A percentile compares a stretch with the other conserved stretches of the same genome.
phyloP scores from a whole-genome alignment of 2,113 vertebrate species.

The Kobus ellipsiprymnus region DNA sequence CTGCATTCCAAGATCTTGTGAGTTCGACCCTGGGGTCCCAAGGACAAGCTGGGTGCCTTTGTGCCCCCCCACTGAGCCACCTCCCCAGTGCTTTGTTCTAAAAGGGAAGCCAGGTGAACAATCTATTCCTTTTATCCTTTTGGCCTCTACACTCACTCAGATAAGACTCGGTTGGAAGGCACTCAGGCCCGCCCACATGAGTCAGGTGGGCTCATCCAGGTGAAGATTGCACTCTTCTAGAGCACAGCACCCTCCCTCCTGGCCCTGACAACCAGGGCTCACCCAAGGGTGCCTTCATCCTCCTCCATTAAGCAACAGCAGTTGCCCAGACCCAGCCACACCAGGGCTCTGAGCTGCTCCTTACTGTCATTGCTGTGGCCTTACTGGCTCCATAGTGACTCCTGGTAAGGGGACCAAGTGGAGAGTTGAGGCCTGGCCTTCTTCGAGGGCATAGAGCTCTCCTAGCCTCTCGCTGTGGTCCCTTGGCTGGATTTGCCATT shows the following conservation, averaged over 20 bases:
- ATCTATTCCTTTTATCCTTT: background rate
- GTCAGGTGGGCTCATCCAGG: background rate
- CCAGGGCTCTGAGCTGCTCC: background rate
- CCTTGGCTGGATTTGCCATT: background rate
- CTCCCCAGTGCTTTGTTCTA: background rate
- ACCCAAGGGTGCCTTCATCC: background rate
- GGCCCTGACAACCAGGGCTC: background rate
- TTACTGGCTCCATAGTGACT: background rate
- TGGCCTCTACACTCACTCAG: background rate
- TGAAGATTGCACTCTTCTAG: background rate
- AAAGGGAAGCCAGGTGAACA: background rate
- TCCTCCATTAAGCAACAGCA: background rate
- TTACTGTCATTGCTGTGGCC: background rate
- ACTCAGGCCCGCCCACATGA: background rate
- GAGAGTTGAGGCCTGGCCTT: background rate
- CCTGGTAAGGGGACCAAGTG: background rate
- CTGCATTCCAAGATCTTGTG: background rate
- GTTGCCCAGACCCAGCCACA: background rate
- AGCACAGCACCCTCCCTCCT: background rate
- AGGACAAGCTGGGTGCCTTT: background rate
- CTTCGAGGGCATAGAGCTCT: background rate
- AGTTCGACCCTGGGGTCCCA: background rate
- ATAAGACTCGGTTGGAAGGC: background rate
- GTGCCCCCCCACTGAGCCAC: background rate
- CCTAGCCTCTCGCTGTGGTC: rapidly evolving